Evolutionary conservation across 1,140 invertebrate species (phyloP), one percentile per base, ranked within the genome.

Genomic region (Dendroctonus valens): DNA sequence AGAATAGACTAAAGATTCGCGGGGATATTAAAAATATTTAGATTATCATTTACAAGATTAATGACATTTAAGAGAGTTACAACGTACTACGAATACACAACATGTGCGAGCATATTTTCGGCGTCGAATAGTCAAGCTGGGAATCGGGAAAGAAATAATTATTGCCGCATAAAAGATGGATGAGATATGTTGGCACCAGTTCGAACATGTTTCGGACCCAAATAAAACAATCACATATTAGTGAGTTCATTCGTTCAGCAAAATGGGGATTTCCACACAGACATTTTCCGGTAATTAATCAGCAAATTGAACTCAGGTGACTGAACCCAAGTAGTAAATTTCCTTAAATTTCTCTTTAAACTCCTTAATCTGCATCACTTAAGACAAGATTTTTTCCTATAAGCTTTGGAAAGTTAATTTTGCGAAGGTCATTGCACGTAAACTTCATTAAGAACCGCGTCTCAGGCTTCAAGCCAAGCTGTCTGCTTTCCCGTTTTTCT

Each of bases 41-140:
- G 61, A 63, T 63, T 63, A 63, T 63, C 61, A 63, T 63, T 63
- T 42, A 55, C 14, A 55, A 41, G 61, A 63, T 63, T 63, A 51
- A 63, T 55, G 52, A 37, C 50, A 61, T n/a, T 41, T 11, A n/a
- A n/a, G 14, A 61, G 39, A 38, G 48, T 52, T 52, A 59, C 37
- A 59, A 49, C 58, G 55, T 58, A 44, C 41, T 44, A 39, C 15
- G 26, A 48, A 37, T 49, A 59, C n/a, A 46, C 41, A 53, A 63
- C 61, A 63, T 63, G 51, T 63, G 61, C 51, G 51, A 12, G 41
- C 40, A n/a, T 48, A 37, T 62, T 62, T 62, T 62, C 49, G 59
- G 51, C 59, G 39, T 50, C 41, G 46, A 46, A 59, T 42, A 59
- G 37, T 46, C 40, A 52, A 48, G 49, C 37, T 62, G 48, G 38